Base-by-base conservation (phyloP, 35 echinoderm and acorn worm genomes). In the Lytechinus pictus region DNA sequence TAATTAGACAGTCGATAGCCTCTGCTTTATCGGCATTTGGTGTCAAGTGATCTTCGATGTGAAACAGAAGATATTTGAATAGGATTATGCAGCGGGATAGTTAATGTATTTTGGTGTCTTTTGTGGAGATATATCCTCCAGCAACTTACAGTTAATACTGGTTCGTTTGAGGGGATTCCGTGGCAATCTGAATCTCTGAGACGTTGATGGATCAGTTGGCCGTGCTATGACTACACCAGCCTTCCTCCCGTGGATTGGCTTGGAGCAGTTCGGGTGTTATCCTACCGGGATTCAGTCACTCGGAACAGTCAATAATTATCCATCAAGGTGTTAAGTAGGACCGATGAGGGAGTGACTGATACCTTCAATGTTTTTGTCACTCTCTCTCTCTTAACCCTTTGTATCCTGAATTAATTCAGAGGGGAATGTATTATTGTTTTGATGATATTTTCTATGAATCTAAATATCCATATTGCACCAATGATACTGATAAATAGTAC, bases 201-300 rank as follows among this genome's bases (percentile, higher is more conserved):
- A 90, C 88, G 12, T 54, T 90, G 88, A 90, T 90, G 88, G 29
- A 90, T 90, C 29, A 9, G 28, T 90, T 33, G 27, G 88, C 88
- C 16, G 88, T 33, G 88, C 88, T 90, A 90, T 24, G 10, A 90
- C 88, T 54, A 90, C 88, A 90, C 88, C 16, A 5, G 10, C 29
- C 52, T 90, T 90, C 88, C 88, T 90, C 27, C 33, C 10, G 29
- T 54, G 88, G 88, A 79, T 79, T 79, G 66, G 21, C 66, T 79
- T 24, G 66, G 66, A 79, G 66, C 66, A 79, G 16, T 79, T 14
- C 66, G 19, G 57, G 66, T 79, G 66, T 79, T 79, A 79, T 79
- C 21, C 16, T 79, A 79, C 66, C 66, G 19, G 21, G 7, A 24
- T 79, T 24, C 19, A 79, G 66, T 24, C 66, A 79, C 66, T 79